Base-by-base conservation (phyloP, 1,140 invertebrate species). In the Temnothorax nylanderi region DNA sequence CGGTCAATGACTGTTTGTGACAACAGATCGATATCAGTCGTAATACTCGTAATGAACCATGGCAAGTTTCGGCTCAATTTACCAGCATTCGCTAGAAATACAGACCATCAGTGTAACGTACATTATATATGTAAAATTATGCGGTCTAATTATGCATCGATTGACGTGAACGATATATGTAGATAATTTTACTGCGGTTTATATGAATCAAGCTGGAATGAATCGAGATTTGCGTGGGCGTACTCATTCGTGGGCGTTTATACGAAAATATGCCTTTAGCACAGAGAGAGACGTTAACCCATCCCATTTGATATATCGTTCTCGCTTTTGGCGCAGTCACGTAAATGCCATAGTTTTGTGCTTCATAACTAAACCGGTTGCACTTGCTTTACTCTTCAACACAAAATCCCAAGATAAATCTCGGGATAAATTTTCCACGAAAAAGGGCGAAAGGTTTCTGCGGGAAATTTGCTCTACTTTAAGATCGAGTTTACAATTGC, bases 321-420 rank as follows among this genome's bases (percentile, higher is more conserved):
- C 26, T 26, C 26, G 26, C 16, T 71, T 2, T 13, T 5, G 8
- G 4, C 18, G 4, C 18, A 78, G 76, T 78, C 65, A 81, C 78
- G 78, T 72, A 81, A 81, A 72, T 56, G 49, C 37, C 49, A 81
- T 44, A 34, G 7, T 32, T 81, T 16, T 41, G 6, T 6, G 10
- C 3, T 69, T 44, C 26, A 7, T 37, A 7, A 6, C 2, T 32
- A 32, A 49, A 51, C 10, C 3, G 44, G 47, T 37, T 11, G 26
- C 7, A 51, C 4, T 34, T 51, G 2, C 44, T 21, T 47, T 26
- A 7, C 26, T 26, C 26, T 26, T 26, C 26, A 1, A 26, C 26
- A 11, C 1, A 47, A 34, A 51, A 80, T 69, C 26, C n/a, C 44
- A 69, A 41, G 62, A 80, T 76, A 62, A 44, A 77, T 77, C 37